phyloP scores from a whole-genome alignment of 2,797 vertebrate genomes.

The Loris lydekkerianus region DNA sequence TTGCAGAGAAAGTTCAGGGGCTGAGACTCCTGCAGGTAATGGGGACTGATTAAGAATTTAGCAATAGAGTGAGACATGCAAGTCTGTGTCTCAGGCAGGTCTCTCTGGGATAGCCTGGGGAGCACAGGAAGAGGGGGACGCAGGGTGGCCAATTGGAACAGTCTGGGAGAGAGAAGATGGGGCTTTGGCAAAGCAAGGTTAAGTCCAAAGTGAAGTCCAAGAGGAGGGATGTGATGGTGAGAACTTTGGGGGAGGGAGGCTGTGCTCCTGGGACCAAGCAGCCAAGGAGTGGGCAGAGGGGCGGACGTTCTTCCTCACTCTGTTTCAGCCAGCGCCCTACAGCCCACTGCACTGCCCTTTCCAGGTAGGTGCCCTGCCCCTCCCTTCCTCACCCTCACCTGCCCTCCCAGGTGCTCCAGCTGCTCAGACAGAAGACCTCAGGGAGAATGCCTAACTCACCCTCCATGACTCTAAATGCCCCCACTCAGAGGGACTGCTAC shows the following conservation, averaged over 20 bases:
- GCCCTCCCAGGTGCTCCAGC: background rate
- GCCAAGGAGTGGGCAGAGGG: background rate
- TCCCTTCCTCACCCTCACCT: background rate
- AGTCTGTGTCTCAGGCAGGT: background rate
- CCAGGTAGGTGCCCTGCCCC: constrained; percentile 86
- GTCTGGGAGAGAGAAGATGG: background rate
- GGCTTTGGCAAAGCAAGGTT: background rate
- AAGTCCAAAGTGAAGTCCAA: background rate
- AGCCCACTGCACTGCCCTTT: constrained; percentile 67
- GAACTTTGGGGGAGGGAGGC: background rate
- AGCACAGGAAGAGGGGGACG: background rate
- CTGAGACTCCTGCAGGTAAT: background rate
- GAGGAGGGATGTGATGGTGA: background rate
- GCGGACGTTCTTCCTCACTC: constrained; percentile 61
- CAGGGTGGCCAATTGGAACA: background rate
- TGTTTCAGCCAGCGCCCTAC: constrained; percentile 85
- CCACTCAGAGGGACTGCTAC: background rate
- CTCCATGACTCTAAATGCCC: background rate
- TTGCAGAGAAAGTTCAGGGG: background rate
- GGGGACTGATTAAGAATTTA: background rate
- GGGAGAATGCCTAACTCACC: background rate
- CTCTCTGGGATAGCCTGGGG: background rate
- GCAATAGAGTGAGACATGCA: background rate
- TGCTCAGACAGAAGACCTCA: background rate
- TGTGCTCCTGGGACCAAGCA: background rate